Evolutionary conservation across 2,113 vertebrate species (phyloP).

Genomic region (Mus pahari): DNA sequence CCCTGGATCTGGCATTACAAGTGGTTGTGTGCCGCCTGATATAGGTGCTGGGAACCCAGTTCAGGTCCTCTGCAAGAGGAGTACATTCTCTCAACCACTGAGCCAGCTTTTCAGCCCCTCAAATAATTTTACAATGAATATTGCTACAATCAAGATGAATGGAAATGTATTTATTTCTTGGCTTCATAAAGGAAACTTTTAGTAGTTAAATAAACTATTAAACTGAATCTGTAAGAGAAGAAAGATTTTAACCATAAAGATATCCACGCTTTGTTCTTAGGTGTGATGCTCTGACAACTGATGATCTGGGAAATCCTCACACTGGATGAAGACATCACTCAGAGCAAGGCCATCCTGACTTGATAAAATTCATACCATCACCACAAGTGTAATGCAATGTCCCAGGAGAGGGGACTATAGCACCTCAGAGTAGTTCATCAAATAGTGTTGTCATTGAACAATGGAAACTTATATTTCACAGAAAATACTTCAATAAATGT

Average conservation of each 20-base stretch:
- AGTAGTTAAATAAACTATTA: neutral
- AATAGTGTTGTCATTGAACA: neutral
- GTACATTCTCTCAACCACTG: neutral
- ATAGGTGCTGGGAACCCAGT: neutral
- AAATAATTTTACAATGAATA: neutral
- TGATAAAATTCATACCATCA: slow-evolving; percentile 1
- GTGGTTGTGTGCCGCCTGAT: neutral
- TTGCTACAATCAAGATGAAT: neutral
- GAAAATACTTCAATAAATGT: slow-evolving; percentile 9
- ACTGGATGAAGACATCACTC: neutral
- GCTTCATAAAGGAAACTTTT: neutral
- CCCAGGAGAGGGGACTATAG: neutral
- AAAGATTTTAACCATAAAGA: slow-evolving; percentile 5
- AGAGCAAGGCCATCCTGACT: neutral
- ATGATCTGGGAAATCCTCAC: neutral
- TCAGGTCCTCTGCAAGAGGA: neutral
- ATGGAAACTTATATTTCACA: neutral
- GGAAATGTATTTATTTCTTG: neutral
- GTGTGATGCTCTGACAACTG: neutral
- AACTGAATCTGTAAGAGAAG: neutral
- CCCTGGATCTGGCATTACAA: neutral
- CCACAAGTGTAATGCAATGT: neutral
- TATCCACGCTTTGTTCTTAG: neutral
- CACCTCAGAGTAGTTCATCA: neutral
- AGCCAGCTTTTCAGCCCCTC: neutral